Percentiles rank a stretch among this genome's conserved stretches.
Conservation (phyloP, 1,140 invertebrate genomes). For the Epicauta chinensis region DNA sequence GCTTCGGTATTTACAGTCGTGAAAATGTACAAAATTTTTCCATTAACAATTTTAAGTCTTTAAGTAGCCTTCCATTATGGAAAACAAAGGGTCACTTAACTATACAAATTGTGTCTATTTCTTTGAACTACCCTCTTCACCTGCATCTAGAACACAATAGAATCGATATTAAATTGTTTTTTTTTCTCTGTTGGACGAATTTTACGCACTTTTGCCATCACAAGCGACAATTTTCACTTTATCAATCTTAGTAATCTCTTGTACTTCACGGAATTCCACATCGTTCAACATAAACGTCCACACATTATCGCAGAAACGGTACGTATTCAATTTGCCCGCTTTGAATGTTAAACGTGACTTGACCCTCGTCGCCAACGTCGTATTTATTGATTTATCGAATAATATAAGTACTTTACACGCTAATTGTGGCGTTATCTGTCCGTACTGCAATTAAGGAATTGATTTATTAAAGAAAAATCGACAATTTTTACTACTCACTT, state of each 20-base stretch:
- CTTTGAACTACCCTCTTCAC: slow-evolving; percentile 28
- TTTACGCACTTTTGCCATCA: slow-evolving; percentile 90
- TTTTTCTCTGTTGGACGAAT: no score
- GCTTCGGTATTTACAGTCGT: background rate
- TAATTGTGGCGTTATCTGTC: slow-evolving; percentile 88
- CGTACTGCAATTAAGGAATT: slow-evolving; percentile 64
- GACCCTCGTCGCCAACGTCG: slow-evolving; percentile 84
- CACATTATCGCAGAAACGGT: slow-evolving; percentile 99
- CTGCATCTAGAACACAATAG: slow-evolving; percentile 25
- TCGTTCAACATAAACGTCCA: slow-evolving; percentile 99
- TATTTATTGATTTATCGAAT: slow-evolving; percentile 97
- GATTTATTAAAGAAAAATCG: slow-evolving; percentile 1
- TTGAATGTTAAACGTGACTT: slow-evolving; percentile 92
- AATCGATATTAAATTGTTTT: no score
- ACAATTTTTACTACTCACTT: slow-evolving; percentile 46
- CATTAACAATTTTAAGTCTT: no score
- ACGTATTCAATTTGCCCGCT: slow-evolving; percentile 95
- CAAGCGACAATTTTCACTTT: slow-evolving; percentile 99
- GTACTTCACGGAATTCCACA: slow-evolving; percentile 95
- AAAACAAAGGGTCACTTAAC: no score
- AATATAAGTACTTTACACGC: slow-evolving; percentile 90
- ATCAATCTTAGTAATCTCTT: slow-evolving; percentile 90
- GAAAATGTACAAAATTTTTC: slow-evolving; percentile 6
- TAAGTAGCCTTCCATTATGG: no score
- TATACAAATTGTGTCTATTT: slow-evolving; percentile 15